Evolutionary conservation across 2,113 vertebrate genomes (phyloP).

Genomic region (Nothoprocta pentlandii): DNA sequence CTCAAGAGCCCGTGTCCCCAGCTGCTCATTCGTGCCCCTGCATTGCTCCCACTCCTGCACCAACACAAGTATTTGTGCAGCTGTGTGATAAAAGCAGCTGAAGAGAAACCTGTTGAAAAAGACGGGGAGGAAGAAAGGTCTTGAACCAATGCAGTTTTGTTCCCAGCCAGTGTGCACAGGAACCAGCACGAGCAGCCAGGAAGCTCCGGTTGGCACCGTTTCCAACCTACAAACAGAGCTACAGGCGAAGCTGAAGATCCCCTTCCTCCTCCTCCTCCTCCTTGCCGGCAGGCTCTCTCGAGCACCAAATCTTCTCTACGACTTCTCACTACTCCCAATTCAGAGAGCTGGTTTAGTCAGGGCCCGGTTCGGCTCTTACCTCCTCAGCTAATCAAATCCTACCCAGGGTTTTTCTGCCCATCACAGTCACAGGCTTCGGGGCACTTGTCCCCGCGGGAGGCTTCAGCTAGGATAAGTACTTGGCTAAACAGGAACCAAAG

Average conservation of each 20-base stretch:
- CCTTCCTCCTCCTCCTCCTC: slow-evolving; percentile 51
- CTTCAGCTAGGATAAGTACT: neutral
- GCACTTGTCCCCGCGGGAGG: neutral
- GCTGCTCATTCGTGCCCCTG: slow-evolving; percentile 31
- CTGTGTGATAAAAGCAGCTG: slow-evolving; percentile 42
- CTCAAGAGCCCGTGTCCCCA: neutral
- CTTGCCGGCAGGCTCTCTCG: slow-evolving; percentile 21
- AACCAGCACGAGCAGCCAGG: neutral
- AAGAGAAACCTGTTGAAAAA: slow-evolving; percentile 42
- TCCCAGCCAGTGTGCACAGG: neutral
- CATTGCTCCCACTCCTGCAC: slow-evolving; percentile 21
- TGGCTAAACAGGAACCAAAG: neutral
- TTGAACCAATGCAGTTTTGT: slow-evolving; percentile 17
- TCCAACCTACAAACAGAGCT: slow-evolving; percentile 7
- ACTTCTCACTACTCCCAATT: slow-evolving; percentile 30
- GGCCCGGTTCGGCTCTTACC: neutral
- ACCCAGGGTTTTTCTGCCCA: neutral
- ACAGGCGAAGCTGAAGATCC: slow-evolving; percentile 46
- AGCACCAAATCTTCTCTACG: slow-evolving; percentile 50
- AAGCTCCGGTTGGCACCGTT: slow-evolving; percentile 46
- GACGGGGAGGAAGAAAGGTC: neutral
- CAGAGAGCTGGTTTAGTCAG: slow-evolving; percentile 6
- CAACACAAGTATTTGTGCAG: slow-evolving; percentile 53
- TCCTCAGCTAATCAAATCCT: neutral
- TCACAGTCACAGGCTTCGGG: neutral